phyloP scores from a whole-genome alignment of 2,888 invertebrate genomes.

The Unio delphinus region DNA sequence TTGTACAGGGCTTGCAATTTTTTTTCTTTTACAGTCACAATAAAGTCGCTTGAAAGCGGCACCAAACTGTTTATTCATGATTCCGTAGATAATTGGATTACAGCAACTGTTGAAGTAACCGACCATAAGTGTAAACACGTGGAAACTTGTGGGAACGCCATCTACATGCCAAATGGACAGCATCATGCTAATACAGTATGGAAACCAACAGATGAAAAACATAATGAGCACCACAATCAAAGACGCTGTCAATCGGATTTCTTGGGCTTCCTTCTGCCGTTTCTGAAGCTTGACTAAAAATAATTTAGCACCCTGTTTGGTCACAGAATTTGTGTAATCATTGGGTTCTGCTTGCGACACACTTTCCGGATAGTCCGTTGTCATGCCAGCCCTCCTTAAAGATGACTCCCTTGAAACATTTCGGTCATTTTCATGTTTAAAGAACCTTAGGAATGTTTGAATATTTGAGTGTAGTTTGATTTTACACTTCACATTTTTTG shows the following conservation, averaged over 20 bases:
- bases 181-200: constrained; percentile 64
- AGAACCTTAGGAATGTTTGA: no score
- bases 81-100: constrained; percentile 64
- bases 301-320: no score
- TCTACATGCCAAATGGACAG: constrained; percentile 40
- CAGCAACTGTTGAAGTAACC: constrained; percentile 62
- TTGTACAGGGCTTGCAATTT: background rate
- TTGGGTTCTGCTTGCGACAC: no score
- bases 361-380: no score
- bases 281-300: no score
- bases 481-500: no score
- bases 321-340: no score
- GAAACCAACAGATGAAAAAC: constrained; percentile 64
- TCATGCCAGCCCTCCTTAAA: no score
- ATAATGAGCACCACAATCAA: constrained; percentile 55
- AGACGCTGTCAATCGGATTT: constrained; percentile 48
- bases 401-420: no score
- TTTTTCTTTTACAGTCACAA: constrained; percentile 3
- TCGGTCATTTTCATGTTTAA: no score
- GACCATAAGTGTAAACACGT: constrained; percentile 58
- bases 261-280: constrained; percentile 18
- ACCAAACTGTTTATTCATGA: constrained; percentile 59
- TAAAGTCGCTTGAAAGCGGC: constrained; percentile 44
- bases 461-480: no score
- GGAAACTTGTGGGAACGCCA: constrained; percentile 36